Base-by-base conservation (phyloP, 2,797 vertebrate genomes). In the Oryzias sinensis region DNA sequence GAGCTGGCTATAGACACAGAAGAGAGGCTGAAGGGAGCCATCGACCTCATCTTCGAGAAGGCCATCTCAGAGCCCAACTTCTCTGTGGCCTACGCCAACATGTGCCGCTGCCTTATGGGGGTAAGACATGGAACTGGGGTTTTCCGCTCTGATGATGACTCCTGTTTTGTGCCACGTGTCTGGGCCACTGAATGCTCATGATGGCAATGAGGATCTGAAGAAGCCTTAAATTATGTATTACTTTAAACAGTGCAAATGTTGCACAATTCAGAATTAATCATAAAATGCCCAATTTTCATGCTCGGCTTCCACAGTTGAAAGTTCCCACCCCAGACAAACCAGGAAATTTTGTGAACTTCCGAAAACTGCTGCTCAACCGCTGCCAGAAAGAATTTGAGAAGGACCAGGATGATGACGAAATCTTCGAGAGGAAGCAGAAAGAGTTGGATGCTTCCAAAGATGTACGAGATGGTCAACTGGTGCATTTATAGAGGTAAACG, bases 341-440 rank as follows among this genome's bases (percentile, higher is more conserved):
- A 71, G 92, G 93, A 24, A 82, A 89, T 77, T 93, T 89, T 83
- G 97, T 98, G 79, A 99, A 98, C 89, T 99, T 99, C 88, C 94
- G 97, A 65, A 99, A 99, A 84, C 81, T 99, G 71, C 93, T 99
- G 75, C 91, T 99, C 59, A 99, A 99, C 87, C 94, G 97, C 70
- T 99, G 97, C 89, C 97, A 99, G 92, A 99, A 99, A 59, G 97
- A 99, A 80, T 99, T 99, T 90, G 97, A 99, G 82, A 99, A 98
- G 81, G 97, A 99, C 85, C 96, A 98, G 77, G 97, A 98, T 0
- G 97, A 99, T 0, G 96, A 97, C 0, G 95, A 94, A 77, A 93
- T 98, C 73, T 97, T 99, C 82, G 97, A 98, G 87, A 95, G 93
- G 82, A 96, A 98, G 65, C 97, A 99, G 60, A 98, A 98, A 53